phyloP scores from a whole-genome alignment of 64 coral and sea anemone genomes.

The Stichodactyla mertensii region DNA sequence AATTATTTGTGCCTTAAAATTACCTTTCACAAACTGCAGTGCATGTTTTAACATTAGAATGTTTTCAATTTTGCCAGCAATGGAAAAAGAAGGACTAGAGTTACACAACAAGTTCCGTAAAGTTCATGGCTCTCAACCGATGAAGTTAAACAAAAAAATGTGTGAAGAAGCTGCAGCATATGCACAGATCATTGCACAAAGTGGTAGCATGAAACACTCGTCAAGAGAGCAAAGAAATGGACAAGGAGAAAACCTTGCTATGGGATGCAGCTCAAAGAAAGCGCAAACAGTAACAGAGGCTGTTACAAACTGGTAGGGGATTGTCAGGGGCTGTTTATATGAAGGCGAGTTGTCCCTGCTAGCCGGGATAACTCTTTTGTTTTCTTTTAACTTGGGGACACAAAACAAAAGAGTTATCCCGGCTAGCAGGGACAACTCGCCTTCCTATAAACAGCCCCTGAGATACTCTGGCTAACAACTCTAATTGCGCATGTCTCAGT shows the following conservation, averaged over 20 bases:
- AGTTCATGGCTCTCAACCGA: conserved; percentile 40
- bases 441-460: too few relatives aligned
- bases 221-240: conserved; percentile 9
- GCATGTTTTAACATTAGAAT: too few relatives aligned
- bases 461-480: too few relatives aligned
- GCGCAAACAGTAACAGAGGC: not conserved
- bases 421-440: too few relatives aligned
- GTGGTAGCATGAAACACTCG: conserved; percentile 28
- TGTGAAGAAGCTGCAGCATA: conserved; percentile 47
- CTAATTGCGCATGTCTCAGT: too few relatives aligned
- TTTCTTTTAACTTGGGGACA: too few relatives aligned
- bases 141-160: conserved; percentile 47
- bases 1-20: not conserved
- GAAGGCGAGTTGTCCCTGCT: too few relatives aligned
- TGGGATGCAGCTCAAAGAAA: not conserved
- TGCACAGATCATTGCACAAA: conserved; percentile 59
- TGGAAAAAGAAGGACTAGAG: conserved; percentile 55
- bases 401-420: too few relatives aligned
- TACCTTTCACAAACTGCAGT: too few relatives aligned
- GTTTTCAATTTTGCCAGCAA: not conserved
- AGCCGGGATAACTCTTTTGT: too few relatives aligned
- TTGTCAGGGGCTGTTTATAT: too few relatives aligned
- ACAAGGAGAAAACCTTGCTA: conserved; percentile 5
- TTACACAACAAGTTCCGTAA: conserved; percentile 72
- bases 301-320: conserved; percentile 17